A percentile compares a stretch with the other conserved stretches of the same genome.
Conservation (phyloP, 2,797 vertebrate genomes). For the Pterois miles region DNA sequence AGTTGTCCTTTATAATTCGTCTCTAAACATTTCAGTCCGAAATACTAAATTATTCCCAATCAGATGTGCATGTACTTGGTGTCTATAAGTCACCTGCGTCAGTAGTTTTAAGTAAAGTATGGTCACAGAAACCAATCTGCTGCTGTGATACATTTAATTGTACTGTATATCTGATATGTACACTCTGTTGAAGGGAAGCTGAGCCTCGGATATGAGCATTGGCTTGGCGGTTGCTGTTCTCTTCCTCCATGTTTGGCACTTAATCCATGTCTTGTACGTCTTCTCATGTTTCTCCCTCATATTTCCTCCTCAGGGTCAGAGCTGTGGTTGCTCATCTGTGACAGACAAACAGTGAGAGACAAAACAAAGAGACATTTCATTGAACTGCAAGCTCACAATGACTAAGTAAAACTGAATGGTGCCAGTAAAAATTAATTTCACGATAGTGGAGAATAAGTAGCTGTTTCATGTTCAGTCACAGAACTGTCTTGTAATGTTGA, state of each 20-base stretch:
- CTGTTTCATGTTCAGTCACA: not conserved
- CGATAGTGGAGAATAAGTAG: not conserved
- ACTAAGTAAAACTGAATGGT: constrained; percentile 37
- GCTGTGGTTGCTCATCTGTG: constrained; percentile 82
- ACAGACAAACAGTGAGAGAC: constrained; percentile 28
- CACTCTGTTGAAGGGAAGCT: constrained; percentile 8
- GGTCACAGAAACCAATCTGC: constrained; percentile 20
- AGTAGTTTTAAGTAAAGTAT: not conserved
- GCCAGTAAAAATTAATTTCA: constrained; percentile 21
- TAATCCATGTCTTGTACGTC: constrained; percentile 41
- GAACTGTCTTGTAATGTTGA: not conserved
- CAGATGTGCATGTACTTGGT: not conserved
- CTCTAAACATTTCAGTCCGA: not conserved
- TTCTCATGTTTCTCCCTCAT: constrained; percentile 64
- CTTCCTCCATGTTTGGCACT: constrained; percentile 76
- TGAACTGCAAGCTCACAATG: constrained; percentile 41
- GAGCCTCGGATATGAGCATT: constrained; percentile 42
- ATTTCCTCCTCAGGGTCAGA: constrained; percentile 82
- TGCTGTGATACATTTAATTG: constrained; percentile 36
- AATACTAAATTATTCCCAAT: constrained; percentile 8
- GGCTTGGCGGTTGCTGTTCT: constrained; percentile 53
- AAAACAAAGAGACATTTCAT: constrained; percentile 57
- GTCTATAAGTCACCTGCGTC: not conserved
- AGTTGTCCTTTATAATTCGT: constrained; percentile 43
- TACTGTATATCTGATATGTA: constrained; percentile 52